phyloP scores from a whole-genome alignment of 2,888 invertebrate genomes.

The Xanthia togata region DNA sequence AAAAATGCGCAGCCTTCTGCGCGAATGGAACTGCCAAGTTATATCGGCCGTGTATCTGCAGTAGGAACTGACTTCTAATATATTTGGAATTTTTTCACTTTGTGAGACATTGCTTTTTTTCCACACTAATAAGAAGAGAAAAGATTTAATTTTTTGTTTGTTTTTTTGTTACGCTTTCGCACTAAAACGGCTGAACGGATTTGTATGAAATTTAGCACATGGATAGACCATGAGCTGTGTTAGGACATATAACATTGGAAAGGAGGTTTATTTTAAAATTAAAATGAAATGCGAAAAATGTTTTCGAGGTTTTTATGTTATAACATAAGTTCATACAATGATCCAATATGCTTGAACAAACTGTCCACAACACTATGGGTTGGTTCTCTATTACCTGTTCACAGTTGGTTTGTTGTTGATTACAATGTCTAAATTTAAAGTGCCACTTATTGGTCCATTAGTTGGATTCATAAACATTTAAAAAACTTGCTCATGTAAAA shows the following conservation, averaged over 20 bases:
- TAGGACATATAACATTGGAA: neutral
- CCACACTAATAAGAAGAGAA: no score
- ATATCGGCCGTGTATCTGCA: no score
- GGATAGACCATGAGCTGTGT: no score
- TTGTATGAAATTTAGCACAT: no score
- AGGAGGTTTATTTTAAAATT: neutral
- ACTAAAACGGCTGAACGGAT: no score
- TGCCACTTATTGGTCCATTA: slow-evolving; percentile 87
- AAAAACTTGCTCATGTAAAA: slow-evolving; percentile 79
- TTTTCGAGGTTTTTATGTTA: slow-evolving; percentile 87
- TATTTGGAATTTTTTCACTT: neutral
- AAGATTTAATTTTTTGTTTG: no score
- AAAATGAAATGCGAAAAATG: slow-evolving; percentile 78
- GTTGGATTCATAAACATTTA: slow-evolving; percentile 82
- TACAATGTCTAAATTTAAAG: slow-evolving; percentile 78
- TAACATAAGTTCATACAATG: slow-evolving; percentile 89
- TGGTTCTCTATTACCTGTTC: slow-evolving; percentile 75
- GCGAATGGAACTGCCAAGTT: no score
- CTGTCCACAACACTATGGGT: slow-evolving; percentile 82
- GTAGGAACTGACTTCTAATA: neutral
- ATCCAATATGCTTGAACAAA: slow-evolving; percentile 87
- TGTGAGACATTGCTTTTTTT: neutral
- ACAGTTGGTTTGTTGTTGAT: slow-evolving; percentile 71
- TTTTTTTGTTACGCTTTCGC: no score
- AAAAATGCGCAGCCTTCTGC: no score